Evolutionary conservation across 1,140 invertebrate species (phyloP).

Genomic region (Oedothorax gibbosus): DNA sequence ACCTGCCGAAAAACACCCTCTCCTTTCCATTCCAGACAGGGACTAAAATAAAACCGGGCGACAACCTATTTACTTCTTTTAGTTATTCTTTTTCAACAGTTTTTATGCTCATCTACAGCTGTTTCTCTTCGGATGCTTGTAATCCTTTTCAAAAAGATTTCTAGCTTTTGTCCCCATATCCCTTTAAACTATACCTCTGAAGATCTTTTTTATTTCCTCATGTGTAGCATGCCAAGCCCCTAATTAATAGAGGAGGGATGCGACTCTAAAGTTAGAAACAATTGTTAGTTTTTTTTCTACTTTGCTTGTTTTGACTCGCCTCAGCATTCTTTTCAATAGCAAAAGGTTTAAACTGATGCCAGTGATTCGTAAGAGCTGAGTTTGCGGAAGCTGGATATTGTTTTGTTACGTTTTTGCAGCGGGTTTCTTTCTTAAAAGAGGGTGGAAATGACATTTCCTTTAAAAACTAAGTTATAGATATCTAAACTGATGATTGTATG

Average conservation of each 20-base stretch:
- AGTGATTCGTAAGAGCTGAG: conserved; percentile 21
- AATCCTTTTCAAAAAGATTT: conserved; percentile 29
- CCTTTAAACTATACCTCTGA: conserved; percentile 7
- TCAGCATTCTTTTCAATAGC: conserved; percentile 58
- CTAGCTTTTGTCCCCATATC: conserved; percentile 39
- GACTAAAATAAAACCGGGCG: conserved; percentile 54
- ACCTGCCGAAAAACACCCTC: conserved; percentile 11
- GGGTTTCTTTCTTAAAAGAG: no score
- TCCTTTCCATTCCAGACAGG: conserved; percentile 1
- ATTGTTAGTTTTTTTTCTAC: conserved; percentile 28
- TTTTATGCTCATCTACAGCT: conserved; percentile 20
- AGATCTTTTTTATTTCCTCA: conserved; percentile 21
- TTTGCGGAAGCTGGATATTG: conserved; percentile 31
- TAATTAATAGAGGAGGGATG: conserved; percentile 50
- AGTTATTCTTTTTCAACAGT: conserved; percentile 26
- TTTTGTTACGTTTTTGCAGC: conserved; percentile 29
- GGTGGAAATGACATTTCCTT: no score
- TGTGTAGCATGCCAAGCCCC: conserved; percentile 35
- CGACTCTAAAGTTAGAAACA: conserved; percentile 53
- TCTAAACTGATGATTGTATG: no score
- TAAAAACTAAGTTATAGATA: no score
- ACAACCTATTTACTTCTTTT: conserved; percentile 17
- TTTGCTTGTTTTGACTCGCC: conserved; percentile 10
- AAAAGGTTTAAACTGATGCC: conserved; percentile 54
- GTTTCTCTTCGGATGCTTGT: conserved; percentile 33